A percentile compares a stretch with the other conserved stretches of the same genome.
These are phyloP conservation scores for Trinectes maculatus DNA, from an alignment of 2,113 vertebrate species.

Conservation along the genomic window DNA sequence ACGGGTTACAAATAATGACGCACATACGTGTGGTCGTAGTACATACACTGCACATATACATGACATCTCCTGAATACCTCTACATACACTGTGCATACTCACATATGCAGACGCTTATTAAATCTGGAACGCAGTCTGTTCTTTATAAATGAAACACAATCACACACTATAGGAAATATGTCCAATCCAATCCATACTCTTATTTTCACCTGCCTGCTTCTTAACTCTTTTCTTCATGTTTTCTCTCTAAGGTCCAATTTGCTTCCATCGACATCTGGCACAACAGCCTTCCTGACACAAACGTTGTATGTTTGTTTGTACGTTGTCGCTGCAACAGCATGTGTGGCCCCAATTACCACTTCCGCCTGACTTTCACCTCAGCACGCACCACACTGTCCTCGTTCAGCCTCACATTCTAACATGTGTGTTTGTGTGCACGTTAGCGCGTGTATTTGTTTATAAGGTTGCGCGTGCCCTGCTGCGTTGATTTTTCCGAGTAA, in stretches of 20 bases:
- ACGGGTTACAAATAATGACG: too few relatives aligned
- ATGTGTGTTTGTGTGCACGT: background rate
- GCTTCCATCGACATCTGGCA: slow-evolving; percentile 22
- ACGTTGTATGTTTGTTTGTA: slow-evolving; percentile 19
- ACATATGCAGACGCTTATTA: background rate
- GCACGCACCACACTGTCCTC: background rate
- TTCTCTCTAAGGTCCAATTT: slow-evolving; percentile 45
- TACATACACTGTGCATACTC: background rate
- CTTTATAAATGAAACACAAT: background rate
- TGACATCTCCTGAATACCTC: background rate
- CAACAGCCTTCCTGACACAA: slow-evolving; percentile 14
- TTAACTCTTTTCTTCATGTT: background rate
- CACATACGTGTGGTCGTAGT: too few relatives aligned
- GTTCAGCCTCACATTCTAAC: slow-evolving; percentile 3
- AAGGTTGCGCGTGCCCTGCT: background rate
- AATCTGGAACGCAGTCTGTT: background rate
- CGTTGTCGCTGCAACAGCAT: slow-evolving; percentile 4
- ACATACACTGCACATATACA: too few relatives aligned
- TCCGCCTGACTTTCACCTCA: background rate
- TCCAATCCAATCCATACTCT: background rate
- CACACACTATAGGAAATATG: background rate
- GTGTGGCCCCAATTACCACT: slow-evolving; percentile 27
- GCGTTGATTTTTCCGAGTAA: background rate
- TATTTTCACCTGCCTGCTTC: background rate
- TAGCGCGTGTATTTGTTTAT: background rate